These are phyloP conservation scores for Cheiracanthium punctorium DNA, from an alignment of 2,888 invertebrate species.

Conservation along the genomic window DNA sequence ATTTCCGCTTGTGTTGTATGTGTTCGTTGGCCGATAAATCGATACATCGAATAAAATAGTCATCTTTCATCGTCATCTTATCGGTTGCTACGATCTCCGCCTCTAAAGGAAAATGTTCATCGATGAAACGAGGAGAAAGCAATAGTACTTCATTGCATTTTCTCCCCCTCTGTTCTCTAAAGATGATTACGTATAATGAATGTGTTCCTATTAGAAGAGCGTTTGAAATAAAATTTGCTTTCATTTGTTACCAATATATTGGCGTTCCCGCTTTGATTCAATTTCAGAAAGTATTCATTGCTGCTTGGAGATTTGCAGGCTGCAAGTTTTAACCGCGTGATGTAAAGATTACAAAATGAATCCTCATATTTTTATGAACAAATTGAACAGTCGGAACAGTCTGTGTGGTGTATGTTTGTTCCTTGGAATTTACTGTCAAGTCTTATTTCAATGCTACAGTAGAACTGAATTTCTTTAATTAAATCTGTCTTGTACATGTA, in stretches of 20 bases:
- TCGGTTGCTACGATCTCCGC: constrained; percentile 51
- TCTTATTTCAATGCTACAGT: no score
- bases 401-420: no score
- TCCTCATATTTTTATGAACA: no score
- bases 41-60: constrained; percentile 65
- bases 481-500: no score
- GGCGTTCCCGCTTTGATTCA: neutral
- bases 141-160: neutral
- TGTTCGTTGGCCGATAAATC: constrained; percentile 49
- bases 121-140: neutral
- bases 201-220: neutral
- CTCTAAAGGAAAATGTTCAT: neutral
- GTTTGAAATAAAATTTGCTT: neutral
- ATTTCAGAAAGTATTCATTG: no score
- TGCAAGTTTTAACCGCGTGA: no score
- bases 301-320: no score
- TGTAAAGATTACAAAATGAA: no score
- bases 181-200: neutral
- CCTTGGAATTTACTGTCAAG: no score
- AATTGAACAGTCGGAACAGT: no score
- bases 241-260: neutral
- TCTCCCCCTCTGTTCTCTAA: neutral
- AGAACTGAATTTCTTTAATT: no score
- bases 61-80: constrained; percentile 68
- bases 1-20: neutral